Conservation (phyloP, 2,888 invertebrate species). For the Nasonovia ribisnigri region DNA sequence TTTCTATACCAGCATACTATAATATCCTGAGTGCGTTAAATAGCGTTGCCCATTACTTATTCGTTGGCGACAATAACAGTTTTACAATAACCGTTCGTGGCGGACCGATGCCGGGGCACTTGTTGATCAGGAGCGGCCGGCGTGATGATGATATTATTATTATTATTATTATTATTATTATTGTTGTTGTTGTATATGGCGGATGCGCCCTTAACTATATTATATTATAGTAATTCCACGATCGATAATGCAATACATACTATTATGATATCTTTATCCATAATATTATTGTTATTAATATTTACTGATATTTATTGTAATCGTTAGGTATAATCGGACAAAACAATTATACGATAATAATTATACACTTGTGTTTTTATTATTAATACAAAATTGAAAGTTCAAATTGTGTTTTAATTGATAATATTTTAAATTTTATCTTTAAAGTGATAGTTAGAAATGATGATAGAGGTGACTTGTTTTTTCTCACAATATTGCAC, state of each 20-base stretch:
- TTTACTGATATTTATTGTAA: neutral
- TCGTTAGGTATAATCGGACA: neutral
- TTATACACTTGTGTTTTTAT: neutral
- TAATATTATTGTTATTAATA: neutral
- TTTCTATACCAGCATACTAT: neutral
- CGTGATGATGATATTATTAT: neutral
- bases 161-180: neutral
- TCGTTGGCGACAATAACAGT: neutral
- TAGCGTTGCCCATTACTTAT: neutral
- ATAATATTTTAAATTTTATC: neutral
- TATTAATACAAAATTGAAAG: neutral
- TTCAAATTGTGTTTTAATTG: neutral
- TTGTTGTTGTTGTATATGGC: neutral
- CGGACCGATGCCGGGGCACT: neutral
- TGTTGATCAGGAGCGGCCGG: neutral
- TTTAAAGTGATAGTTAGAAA: neutral
- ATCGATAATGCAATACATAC: neutral
- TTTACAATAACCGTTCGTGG: neutral
- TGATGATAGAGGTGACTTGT: neutral
- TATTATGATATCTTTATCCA: neutral
- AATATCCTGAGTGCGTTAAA: neutral
- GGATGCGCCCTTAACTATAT: neutral
- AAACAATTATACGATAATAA: neutral
- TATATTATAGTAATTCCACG: neutral
- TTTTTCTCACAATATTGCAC: neutral